Base-by-base conservation (phyloP, 2,113 vertebrate genomes). In the Ceyx cyanopectus region DNA sequence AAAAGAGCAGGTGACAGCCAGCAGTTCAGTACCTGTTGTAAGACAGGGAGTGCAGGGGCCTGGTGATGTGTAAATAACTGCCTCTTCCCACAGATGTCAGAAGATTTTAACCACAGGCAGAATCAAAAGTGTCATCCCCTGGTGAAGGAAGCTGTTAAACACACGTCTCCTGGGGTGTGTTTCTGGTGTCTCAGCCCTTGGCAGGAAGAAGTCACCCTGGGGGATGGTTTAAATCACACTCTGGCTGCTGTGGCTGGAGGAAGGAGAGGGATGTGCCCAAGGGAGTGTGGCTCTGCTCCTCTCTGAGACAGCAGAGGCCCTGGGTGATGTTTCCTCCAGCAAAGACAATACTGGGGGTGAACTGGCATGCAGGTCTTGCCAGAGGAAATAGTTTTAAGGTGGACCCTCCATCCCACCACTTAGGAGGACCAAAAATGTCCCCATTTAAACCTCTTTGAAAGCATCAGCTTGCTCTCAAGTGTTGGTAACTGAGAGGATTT, bases 1-100 rank as follows among this genome's bases (percentile, higher is more conserved):
- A 80, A 48, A 87, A 92, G 67, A 77, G 72, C 40, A 92, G 76
- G 67, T 92, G 89, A 91, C 91, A 81, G 89, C 20, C 65, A 75
- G 50, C 81, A 56, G 60, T 27, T 91, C 57, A 37, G 81, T 61
- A 45, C 87, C 60, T 85, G 53, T 37, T 56, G 40, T 29, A 14
- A 50, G 60, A 51, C 45, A 63, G 34, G 58, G 34, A 87, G 53
- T 18, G 41, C 37, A 46, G 20, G 40, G 74, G 37, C 23, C 26
- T 51, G 46, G 6, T 41, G 63, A 24, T 85, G 89, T 63, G 79
- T 69, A 66, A 90, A 46, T 73, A 90, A 89, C 2, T 1, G 2
- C 56, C 24, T 85, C 77, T 91, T 66, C 91, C 32, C 56, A 40
- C 1, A 1, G 79, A 56, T 61, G 79, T 91, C 85, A 92, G 27